phyloP scores from a whole-genome alignment of 1,140 invertebrate genomes.

The Tribolium castaneum region DNA sequence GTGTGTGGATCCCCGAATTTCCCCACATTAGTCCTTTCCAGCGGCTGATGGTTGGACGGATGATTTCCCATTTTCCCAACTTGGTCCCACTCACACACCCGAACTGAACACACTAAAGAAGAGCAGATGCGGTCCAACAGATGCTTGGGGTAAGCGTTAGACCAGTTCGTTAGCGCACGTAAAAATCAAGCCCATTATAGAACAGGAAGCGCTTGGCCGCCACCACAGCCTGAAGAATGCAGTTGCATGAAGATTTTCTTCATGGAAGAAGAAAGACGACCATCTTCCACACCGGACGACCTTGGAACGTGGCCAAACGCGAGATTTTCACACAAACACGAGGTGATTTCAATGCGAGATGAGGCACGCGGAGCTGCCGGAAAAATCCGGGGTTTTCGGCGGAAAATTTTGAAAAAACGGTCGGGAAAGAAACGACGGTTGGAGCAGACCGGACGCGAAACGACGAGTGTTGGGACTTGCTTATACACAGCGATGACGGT shows the following conservation, averaged over 20 bases:
- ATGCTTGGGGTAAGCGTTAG: conserved; percentile 49
- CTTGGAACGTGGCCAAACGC: conserved; percentile 13
- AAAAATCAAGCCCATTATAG: neutral
- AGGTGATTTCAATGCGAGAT: conserved; percentile 1
- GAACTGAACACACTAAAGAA: neutral
- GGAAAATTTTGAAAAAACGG: neutral
- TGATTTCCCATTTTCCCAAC: conserved; percentile 72
- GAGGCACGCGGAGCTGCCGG: neutral
- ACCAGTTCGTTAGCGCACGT: conserved; percentile 32
- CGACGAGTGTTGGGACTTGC: conserved; percentile 42
- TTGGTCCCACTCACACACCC: neutral
- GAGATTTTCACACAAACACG: neutral
- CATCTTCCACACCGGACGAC: conserved; percentile 15
- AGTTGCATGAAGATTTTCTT: conserved; percentile 42
- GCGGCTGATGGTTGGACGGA: conserved; percentile 75
- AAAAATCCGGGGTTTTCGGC: neutral
- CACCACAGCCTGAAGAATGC: conserved; percentile 40
- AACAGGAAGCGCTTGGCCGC: conserved; percentile 15
- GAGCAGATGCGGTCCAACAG: conserved; percentile 53
- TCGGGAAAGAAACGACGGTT: conserved; percentile 37
- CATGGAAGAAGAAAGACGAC: conserved; percentile 12
- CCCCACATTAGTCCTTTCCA: conserved; percentile 67
- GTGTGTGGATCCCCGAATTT: conserved; percentile 59
- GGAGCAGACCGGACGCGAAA: conserved; percentile 36
- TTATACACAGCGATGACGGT: conserved; percentile 54